A percentile compares a stretch with the other conserved stretches of the same genome.
Evolutionary conservation across 2,888 invertebrate genomes (phyloP).

Genomic region (Aleiodes testaceus): DNA sequence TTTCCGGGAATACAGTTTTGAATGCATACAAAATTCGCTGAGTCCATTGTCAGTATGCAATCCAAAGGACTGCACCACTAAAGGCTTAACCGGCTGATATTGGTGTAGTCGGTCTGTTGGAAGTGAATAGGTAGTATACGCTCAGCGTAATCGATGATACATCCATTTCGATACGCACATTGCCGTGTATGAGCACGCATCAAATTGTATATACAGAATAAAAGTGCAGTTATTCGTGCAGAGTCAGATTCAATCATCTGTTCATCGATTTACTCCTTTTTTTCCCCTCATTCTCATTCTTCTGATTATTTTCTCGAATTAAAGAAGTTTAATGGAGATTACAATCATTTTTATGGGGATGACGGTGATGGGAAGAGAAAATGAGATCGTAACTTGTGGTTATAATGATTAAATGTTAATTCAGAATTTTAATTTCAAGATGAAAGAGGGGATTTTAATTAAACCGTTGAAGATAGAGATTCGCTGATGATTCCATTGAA

Average conservation of each 20-base stretch:
- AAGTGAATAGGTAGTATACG: constrained; percentile 10
- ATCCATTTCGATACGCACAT: constrained; percentile 14
- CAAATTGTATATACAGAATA: constrained; percentile 19
- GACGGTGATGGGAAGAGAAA: too few relatives aligned
- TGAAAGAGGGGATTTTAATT: too few relatives aligned
- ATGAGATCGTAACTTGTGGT: too few relatives aligned
- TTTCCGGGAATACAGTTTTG: constrained; percentile 19
- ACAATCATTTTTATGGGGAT: too few relatives aligned
- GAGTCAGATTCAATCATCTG: background rate
- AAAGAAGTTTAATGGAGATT: too few relatives aligned
- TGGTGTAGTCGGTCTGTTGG: constrained; percentile 10
- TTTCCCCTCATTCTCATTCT: too few relatives aligned
- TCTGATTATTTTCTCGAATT: too few relatives aligned
- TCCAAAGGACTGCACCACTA: constrained; percentile 26
- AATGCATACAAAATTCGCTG: constrained; percentile 13
- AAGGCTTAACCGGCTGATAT: constrained; percentile 35
- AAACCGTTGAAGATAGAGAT: too few relatives aligned
- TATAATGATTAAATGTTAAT: too few relatives aligned
- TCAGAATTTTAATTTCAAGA: too few relatives aligned
- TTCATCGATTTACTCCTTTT: background rate
- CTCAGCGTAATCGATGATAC: constrained; percentile 18
- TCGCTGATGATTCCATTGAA: too few relatives aligned
- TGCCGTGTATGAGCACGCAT: constrained; percentile 6
- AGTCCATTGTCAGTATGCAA: constrained; percentile 24
- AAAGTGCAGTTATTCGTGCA: constrained; percentile 10